Evolutionary conservation across 2,113 vertebrate genomes (phyloP).

Genomic region (Monarcha castaneiventris): DNA sequence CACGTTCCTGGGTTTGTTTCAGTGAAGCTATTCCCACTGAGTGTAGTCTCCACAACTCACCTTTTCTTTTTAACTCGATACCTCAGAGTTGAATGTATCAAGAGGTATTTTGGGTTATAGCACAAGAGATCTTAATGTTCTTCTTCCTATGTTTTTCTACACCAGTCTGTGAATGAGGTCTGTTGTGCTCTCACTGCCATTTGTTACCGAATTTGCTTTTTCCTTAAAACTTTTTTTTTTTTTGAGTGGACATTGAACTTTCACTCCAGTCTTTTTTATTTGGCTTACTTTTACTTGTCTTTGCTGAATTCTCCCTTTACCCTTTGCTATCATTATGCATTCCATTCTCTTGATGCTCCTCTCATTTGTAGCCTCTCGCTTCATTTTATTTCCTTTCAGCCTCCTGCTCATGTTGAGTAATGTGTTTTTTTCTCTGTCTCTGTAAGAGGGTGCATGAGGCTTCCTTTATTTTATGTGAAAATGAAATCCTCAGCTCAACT

Average conservation of each 20-base stretch:
- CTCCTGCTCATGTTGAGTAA: constrained; percentile 10
- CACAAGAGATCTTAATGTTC: neutral
- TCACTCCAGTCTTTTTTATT: neutral
- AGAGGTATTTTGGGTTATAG: neutral
- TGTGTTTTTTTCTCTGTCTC: neutral
- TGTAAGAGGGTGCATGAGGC: neutral
- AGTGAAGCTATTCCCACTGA: neutral
- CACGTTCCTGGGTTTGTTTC: neutral
- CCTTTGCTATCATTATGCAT: constrained; percentile 9
- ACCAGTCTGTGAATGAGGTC: neutral
- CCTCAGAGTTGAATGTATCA: neutral
- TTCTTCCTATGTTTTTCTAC: neutral
- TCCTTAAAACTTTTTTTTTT: neutral
- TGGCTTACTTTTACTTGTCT: neutral
- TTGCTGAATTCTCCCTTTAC: neutral
- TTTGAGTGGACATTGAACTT: neutral
- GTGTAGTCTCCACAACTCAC: neutral
- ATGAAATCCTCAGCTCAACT: constrained; percentile 3
- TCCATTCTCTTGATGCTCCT: constrained; percentile 9
- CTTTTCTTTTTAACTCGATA: too few species aligned
- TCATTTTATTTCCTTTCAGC: constrained; percentile 47
- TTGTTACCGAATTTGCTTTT: neutral
- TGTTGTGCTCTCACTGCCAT: neutral
- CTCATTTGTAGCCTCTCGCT: constrained; percentile 46
- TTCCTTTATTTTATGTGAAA: neutral